phyloP scores from a whole-genome alignment of 2,113 vertebrate species.

The Rhombomys opimus region DNA sequence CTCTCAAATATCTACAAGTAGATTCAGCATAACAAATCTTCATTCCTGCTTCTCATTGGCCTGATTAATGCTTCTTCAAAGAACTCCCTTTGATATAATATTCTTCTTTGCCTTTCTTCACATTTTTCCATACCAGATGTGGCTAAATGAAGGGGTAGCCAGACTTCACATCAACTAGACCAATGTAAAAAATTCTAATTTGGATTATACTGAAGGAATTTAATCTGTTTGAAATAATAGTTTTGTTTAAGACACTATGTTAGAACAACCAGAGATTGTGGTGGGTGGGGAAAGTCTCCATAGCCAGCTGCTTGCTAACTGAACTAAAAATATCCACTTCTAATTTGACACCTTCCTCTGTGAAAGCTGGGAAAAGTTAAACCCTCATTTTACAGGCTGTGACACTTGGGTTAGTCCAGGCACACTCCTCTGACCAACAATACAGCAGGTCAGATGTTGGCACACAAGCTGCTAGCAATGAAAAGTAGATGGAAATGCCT shows the following conservation, averaged over 20 bases:
- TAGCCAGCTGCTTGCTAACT: not conserved
- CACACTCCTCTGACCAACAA: not conserved
- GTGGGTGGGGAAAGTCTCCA: not conserved
- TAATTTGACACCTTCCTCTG: not conserved
- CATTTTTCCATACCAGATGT: not conserved
- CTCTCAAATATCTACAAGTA: conserved; percentile 60
- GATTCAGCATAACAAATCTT: conserved; percentile 61
- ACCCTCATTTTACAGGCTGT: not conserved
- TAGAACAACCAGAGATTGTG: not conserved
- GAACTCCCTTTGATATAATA: not conserved
- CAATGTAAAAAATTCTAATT: conserved; percentile 11
- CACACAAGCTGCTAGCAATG: not conserved
- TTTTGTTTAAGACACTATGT: not conserved
- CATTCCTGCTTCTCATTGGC: conserved; percentile 27
- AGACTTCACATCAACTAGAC: not conserved
- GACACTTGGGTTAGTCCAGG: not conserved
- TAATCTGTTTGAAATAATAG: not conserved
- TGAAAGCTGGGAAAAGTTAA: not conserved
- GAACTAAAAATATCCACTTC: not conserved
- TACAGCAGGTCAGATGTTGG: not conserved
- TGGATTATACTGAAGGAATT: conserved; percentile 36
- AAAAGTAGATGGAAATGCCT: not conserved
- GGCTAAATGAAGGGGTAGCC: not conserved
- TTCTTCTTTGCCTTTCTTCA: conserved; percentile 17
- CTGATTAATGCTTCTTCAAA: conserved; percentile 12